phyloP scores from a whole-genome alignment of 53 echinoderm and acorn worm species.

The Luidia sarsii region DNA sequence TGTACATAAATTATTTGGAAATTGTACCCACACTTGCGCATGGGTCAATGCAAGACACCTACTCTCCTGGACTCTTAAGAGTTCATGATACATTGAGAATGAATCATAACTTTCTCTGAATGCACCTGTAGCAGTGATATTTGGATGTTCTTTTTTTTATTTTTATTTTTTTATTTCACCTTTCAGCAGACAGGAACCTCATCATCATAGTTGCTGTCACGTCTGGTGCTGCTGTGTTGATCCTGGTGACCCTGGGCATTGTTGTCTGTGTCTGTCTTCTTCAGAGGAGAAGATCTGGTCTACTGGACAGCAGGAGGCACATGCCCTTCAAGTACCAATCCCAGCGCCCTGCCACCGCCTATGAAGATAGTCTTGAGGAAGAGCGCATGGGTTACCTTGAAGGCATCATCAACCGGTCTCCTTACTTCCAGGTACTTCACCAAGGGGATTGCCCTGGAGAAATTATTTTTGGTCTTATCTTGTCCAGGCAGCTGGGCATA shows the following conservation, averaged over 20 bases:
- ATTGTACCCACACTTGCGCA: not conserved
- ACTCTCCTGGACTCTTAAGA: too few relatives aligned
- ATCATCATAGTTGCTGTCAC: not conserved
- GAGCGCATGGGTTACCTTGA: constrained; percentile 58
- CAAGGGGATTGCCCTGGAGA: not conserved
- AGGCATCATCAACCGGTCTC: constrained; percentile 61
- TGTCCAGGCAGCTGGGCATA: not conserved
- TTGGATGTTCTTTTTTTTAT: not conserved
- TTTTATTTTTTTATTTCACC: too few relatives aligned
- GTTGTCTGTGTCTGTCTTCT: not conserved
- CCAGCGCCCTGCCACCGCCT: not conserved
- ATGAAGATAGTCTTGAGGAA: constrained; percentile 10
- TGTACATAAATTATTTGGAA: not conserved
- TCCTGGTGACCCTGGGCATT: not conserved
- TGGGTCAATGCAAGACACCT: too few relatives aligned
- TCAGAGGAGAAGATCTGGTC: not conserved
- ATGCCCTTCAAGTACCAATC: not conserved
- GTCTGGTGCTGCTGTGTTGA: not conserved
- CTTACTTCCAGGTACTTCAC: constrained; percentile 60
- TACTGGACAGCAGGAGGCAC: not conserved
- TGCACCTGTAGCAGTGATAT: not conserved
- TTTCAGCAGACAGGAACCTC: not conserved
- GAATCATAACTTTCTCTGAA: not conserved
- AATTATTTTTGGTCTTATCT: not conserved
- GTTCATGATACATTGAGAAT: too few relatives aligned